A percentile compares a stretch with the other conserved stretches of the same genome.
phyloP scores from a whole-genome alignment of 2,888 invertebrate genomes.

The Scaptomyza polygonia region DNA sequence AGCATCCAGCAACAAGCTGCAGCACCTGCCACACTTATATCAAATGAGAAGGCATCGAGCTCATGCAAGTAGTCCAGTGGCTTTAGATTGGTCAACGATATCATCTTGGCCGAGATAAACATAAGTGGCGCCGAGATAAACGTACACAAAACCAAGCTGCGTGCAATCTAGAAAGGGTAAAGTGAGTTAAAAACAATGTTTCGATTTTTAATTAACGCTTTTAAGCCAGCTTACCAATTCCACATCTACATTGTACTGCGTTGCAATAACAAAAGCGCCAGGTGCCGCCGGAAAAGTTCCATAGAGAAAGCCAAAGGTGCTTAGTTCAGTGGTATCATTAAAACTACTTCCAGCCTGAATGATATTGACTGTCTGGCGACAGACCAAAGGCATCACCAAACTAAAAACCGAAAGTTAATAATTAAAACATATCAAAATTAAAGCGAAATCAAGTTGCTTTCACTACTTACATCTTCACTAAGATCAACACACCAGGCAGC shows the following conservation, averaged over 20 bases:
- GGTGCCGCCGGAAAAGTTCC: constrained; percentile 98
- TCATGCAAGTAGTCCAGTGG: constrained; percentile 91
- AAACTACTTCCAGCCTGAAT: constrained; percentile 88
- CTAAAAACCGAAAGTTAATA: constrained; percentile 84
- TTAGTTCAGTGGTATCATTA: constrained; percentile 91
- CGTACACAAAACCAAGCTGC: constrained; percentile 97
- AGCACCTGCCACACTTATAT: constrained; percentile 92
- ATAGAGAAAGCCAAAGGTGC: constrained; percentile 97
- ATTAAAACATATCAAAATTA: background rate
- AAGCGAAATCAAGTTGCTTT: too few species aligned
- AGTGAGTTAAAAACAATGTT: background rate
- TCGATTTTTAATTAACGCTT: background rate
- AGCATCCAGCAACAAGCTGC: constrained; percentile 92
- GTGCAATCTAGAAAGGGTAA: constrained; percentile 90
- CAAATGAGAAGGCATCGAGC: constrained; percentile 91
- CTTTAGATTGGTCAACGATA: constrained; percentile 89
- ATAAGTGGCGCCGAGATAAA: constrained; percentile 97
- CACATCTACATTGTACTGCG: constrained; percentile 93
- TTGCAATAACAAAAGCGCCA: constrained; percentile 97
- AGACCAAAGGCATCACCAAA: constrained; percentile 92
- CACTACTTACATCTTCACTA: constrained; percentile 92
- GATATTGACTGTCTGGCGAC: constrained; percentile 93
- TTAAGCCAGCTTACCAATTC: constrained; percentile 88
- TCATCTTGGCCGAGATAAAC: constrained; percentile 97
- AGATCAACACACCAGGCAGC: constrained; percentile 93